Evolutionary conservation across 2,888 invertebrate species (phyloP).

Genomic region (Epistrophe eligans): DNA sequence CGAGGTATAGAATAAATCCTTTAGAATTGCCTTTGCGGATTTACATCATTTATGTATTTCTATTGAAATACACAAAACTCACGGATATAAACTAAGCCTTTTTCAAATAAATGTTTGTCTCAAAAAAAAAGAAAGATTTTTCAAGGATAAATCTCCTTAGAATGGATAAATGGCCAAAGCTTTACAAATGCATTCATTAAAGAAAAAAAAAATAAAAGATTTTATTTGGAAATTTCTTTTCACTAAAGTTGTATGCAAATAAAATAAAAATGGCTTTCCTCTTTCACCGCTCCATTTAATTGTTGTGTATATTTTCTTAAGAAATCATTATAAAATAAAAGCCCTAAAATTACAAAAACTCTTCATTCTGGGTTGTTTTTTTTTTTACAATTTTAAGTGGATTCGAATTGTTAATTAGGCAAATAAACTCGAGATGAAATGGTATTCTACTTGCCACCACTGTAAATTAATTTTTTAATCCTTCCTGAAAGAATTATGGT

Average conservation of each 20-base stretch:
- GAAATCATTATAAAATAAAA: conserved; percentile 7
- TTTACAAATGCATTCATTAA: conserved; percentile 8
- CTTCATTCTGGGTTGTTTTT: neutral
- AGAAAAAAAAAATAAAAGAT: neutral
- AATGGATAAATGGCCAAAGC: conserved; percentile 2
- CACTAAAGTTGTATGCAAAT: neutral
- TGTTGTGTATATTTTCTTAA: neutral
- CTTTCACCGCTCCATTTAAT: neutral
- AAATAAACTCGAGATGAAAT: neutral
- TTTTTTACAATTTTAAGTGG: conserved; percentile 10
- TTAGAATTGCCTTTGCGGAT: conserved; percentile 10
- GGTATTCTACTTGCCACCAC: neutral
- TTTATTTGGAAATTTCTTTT: conserved; percentile 12
- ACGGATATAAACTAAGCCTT: conserved; percentile 15
- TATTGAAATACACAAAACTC: conserved; percentile 12
- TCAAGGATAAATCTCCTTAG: conserved; percentile 13
- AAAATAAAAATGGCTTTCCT: neutral
- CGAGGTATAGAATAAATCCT: neutral
- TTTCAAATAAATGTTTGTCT: conserved; percentile 16
- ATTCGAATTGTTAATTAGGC: conserved; percentile 1
- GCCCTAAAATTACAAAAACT: neutral
- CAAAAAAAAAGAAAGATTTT: neutral
- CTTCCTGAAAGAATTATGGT: neutral
- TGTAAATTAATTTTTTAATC: neutral
- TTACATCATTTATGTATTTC: conserved; percentile 16